Base-by-base conservation (phyloP, 2,113 vertebrate species). In the Python bivittatus region DNA sequence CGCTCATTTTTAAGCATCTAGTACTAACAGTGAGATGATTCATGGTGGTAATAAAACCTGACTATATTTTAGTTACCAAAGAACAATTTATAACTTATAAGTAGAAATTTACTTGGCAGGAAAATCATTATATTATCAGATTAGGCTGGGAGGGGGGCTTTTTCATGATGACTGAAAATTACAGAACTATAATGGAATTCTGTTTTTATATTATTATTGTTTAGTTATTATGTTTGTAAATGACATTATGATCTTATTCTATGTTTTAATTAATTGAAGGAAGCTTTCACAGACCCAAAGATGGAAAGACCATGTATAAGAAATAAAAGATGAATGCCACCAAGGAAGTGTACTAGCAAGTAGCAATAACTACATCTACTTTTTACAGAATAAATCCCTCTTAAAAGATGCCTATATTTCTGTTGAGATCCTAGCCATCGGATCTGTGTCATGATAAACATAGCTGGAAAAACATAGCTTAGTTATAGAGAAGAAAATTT, bases 381-480 rank as follows among this genome's bases (percentile, higher is more conserved):
- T 72, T 3, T 56, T 93, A 96, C 95, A 95, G 95, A 97, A 93
- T 92, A 95, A 91, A 95, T 96, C 93, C 95, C 96, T 94, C 91
- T 94, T 95, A 94, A 79, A 92, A 95, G 91, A 56, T 0, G 1
- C 91, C 52, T 61, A 88, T 87, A 92, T 93, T 95, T 96, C 56
- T 93, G 90, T 93, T 95, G 83, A 93, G 38, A 90, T 95, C 94
- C 93, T 88, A 95, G 93, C 95, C 94, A 95, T 97, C 95, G 96
- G 91, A 87, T 88, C 57, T 95, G 85, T 97, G 96, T 96, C 95
- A 94, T 93, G 94, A 95, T 95, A n/a, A n/a, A n/a, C n/a, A 96
- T 90, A 83, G 95, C 93, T 93, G 94, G 94, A 95, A 96, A 95
- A 96, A 97, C 93, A 92, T 79, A 96, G 94, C 91, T 94, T 94